Conservation (phyloP, 2,797 vertebrate genomes). For the Tenualosa thibaudeaui region DNA sequence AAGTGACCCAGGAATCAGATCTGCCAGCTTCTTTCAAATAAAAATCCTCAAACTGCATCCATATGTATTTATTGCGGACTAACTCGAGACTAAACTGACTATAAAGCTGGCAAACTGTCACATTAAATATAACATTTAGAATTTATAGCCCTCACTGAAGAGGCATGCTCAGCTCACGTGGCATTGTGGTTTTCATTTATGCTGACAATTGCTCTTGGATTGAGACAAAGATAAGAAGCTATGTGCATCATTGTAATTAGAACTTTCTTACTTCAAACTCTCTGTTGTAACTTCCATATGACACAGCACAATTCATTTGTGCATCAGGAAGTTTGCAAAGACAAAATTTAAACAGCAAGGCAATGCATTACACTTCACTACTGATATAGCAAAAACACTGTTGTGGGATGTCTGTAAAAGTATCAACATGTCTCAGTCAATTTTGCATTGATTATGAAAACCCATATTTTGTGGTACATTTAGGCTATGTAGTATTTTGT, state of each 20-base stretch:
- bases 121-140: not conserved
- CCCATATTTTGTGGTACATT: not conserved
- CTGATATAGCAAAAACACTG: not conserved
- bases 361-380: not conserved
- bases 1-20: not conserved
- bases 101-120: slow-evolving; percentile 6
- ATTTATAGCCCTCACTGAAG: not conserved
- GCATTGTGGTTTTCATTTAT: not conserved
- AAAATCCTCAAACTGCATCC: not conserved
- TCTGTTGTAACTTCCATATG: not conserved
- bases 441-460: not conserved
- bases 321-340: not conserved
- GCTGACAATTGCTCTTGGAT: not conserved
- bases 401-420: not conserved
- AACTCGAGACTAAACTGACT: not conserved
- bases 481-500: not conserved
- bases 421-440: not conserved
- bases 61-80: not conserved
- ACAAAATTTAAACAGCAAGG: not conserved
- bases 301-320: not conserved
- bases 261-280: slow-evolving; percentile 15
- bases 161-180: not conserved
- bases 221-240: not conserved
- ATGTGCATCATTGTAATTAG: not conserved
- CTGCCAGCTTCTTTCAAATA: not conserved